These are phyloP conservation scores for Asobara japonica DNA, from an alignment of 1,140 invertebrate species.

Conservation along the genomic window DNA sequence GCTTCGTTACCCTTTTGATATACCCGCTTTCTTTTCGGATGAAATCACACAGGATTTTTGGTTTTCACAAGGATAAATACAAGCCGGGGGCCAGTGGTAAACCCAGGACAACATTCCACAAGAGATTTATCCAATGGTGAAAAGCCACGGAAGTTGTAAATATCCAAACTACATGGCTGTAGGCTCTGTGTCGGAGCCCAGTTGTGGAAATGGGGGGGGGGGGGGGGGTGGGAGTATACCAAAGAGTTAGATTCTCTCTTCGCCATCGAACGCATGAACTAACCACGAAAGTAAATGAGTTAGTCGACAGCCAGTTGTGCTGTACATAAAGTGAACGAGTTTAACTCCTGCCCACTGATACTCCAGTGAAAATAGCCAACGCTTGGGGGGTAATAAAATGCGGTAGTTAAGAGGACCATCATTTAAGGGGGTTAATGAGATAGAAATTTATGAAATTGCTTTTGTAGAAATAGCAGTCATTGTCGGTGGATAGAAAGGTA, in stretches of 20 bases:
- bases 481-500: not conserved
- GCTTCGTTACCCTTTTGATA: not conserved
- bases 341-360: not conserved
- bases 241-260: slow-evolving; percentile 25
- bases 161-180: slow-evolving; percentile 19
- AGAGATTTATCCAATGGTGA: slow-evolving; percentile 29
- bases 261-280: not conserved
- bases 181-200: not conserved
- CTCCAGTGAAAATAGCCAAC: not conserved
- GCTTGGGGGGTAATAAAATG: not conserved
- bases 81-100: not conserved
- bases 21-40: not conserved
- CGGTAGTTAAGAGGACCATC: not conserved
- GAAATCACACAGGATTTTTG: slow-evolving; percentile 9
- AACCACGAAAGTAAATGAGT: slow-evolving; percentile 29
- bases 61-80: not conserved
- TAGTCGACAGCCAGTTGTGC: slow-evolving; percentile 25
- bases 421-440: slow-evolving; percentile 24
- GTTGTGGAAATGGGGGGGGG: slow-evolving; percentile 23
- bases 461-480: not conserved
- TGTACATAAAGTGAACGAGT: not conserved
- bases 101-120: slow-evolving; percentile 11
- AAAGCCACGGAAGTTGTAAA: slow-evolving; percentile 27
- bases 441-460: slow-evolving; percentile 7
- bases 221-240: slow-evolving; percentile 20